Base-by-base conservation (phyloP, 2,888 invertebrate species). In the Rhogogaster chlorosoma region DNA sequence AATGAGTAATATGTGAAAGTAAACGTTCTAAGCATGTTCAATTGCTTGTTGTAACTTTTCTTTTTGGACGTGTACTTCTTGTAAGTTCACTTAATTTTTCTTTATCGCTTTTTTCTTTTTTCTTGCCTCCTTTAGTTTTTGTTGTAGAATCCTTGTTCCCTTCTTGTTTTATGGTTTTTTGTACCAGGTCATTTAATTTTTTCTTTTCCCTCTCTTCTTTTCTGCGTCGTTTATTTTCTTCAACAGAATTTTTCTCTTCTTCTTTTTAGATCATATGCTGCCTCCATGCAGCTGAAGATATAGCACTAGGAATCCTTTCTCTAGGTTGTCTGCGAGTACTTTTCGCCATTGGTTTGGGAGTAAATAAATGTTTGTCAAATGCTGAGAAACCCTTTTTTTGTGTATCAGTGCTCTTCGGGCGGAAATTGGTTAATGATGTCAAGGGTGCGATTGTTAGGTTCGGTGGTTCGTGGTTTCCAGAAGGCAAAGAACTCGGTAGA, bases 41-140 rank as follows among this genome's bases (percentile, higher is more conserved):
- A 26, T 22, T 22, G n/a, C 22, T 64, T 64, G n/a, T n/a, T n/a
- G 26, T 22, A 26, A 64, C 64, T 10, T 64, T 64, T 10, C 64
- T 64, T 64, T 64, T 64, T 64, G 64, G 64, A 26, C 64, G 64
- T 64, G 64, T 64, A 64, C n/a, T 64, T 64, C 1, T 22, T 26
- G 9, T 26, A 64, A 26, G n/a, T 64, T 22, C 22, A 22, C 22
- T 64, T n/a, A 64, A 64, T 22, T 64, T n/a, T 64, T 22, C 64
- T 64, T 22, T 26, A 15, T 64, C 64, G n/a, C 26, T 64, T 10
- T 22, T 4, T 64, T 26, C 64, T 64, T 64, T 64, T 22, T 22
- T 64, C 36, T 36, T 36, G 64, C 64, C n/a, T 64, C 26, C 22
- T n/a, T 64, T 64, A 22, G n/a, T 64, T 64, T 64, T 22, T 64